Evolutionary conservation across 2,888 invertebrate genomes (phyloP), one percentile per base, ranked within the genome.

Genomic region (Pandemis corylana): DNA sequence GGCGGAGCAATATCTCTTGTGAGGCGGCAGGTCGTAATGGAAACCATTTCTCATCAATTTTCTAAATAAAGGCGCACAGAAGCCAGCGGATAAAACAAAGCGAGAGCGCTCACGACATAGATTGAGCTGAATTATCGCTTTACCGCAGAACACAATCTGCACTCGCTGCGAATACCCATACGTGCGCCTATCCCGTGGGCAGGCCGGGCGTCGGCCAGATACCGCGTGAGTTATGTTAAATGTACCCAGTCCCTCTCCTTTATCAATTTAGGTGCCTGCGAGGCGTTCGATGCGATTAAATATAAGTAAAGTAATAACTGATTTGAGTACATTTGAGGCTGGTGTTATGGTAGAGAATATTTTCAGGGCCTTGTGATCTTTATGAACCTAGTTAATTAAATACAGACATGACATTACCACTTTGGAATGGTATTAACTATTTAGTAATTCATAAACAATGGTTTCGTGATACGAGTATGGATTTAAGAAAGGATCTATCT

Each of bases 21-120:
- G 90, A 90, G 92, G 90, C 92, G 89, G 92, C 89, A 87, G 89
- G 85, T 89, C 87, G 92, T 94, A 94, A 94, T 94, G 94, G 94
- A 92, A 90, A 93, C 92, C 93, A 93, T 94, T 94, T 94, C 94
- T 93, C 94, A 94, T 94, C 94, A 94, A 94, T 94, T 94, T 94
- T 94, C 94, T 94, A 92, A 94, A 94, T 94, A 94, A 94, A 94
- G 94, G 94, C 89, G 89, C 92, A 93, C 94, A 93, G 94, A 90
- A 94, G 94, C 94, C 89, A 90, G 90, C 91, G 92, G 89, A 90
- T 92, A 90, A 91, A 92, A 94, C 94, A 94, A 94, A 94, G 94
- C 94, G 89, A 88, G 83, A 81, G 89, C 87, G 90, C 93, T 91
- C 94, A 94, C 94, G 94, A 94, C 94, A 92, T 94, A 94, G 94